Evolutionary conservation across 92 coral and sea anemone species (phyloP), one percentile per base, ranked within the genome.

Genomic region (Parazoanthus darwini): DNA sequence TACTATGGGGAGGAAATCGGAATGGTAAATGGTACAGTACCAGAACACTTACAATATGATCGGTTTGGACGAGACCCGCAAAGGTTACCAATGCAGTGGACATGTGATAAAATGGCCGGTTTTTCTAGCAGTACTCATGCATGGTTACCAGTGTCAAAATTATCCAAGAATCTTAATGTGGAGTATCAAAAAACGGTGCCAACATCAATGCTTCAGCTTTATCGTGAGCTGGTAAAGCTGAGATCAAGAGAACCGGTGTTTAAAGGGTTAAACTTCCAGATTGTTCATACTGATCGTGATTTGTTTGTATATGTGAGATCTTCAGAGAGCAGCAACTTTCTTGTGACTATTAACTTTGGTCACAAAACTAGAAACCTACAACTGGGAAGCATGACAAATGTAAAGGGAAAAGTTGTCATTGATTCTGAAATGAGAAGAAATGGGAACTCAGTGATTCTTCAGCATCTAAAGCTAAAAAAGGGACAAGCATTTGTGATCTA

Each of bases 1-100:
- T 96, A 95, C 85, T 96, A 96, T 87, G 98, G 98, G n/a, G 98
- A 96, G 82, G 98, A 96, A 77, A 81, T 96, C 71, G 98, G 98
- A 79, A 94, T 94, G 96, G 79, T 85, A 56, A 90, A 94, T 94
- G 94, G 89, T 18, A 74, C 82, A 44, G 56, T 93, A 18, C 92
- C 91, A 22, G 68, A 39, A 7, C 82, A 79, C 68, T 48, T 83
- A 43, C 77, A 83, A 22, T 81, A 73, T 56, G 65, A 70, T 56
- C 88, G 81, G 86, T 93, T 93, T 67, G 90, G 86, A 42, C 78
- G 98, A 8, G 94, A 94, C 48, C 98, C 98, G 9, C 93, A 90
- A 78, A 90, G 98, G 46, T 85, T 94, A 35, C 95, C 98, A 48
- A 90, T 94, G 94, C 95, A 92, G 72, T 94, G 98, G 98, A 33